Base-by-base conservation (phyloP, 2,113 vertebrate species). In the Smithornis capensis region DNA sequence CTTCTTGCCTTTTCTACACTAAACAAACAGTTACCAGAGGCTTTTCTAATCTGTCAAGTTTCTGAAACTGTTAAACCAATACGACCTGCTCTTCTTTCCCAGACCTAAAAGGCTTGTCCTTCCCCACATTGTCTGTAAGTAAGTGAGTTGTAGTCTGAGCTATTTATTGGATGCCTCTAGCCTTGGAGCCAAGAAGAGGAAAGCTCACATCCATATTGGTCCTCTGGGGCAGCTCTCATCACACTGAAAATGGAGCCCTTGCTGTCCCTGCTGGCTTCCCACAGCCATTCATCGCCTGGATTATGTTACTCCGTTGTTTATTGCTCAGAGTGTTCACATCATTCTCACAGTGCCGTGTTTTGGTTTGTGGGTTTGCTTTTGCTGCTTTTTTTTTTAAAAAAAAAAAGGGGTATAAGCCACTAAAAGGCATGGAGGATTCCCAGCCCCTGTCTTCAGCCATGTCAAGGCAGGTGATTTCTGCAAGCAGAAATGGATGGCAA, bases 151-250 rank as follows among this genome's bases (percentile, higher is more conserved):
- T 87, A 84, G 74, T 67, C 82, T 78, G 87, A 84, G 93, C 75
- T 94, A 95, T 96, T 96, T 96, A 94, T 87, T 95, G 86, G 68
- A 90, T 87, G 78, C 50, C 53, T 95, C 70, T 53, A 95, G 77
- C 87, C 80, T 76, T 88, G 91, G 90, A 96, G 92, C 88, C 79
- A 90, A 76, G 60, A 50, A 94, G 23, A 95, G 67, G 74, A 80
- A 96, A 93, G 76, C 89, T 96, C 69, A 92, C 87, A 80, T 92
- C 73, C 14, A 0, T 86, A 91, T 81, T 0, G 47, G 77, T 91
- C 95, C 93, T 97, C 83, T 88, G 92, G 91, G 94, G 89, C 83
- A 96, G 81, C 83, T 92, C 74, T 83, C 86, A 92, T 93, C 89
- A 65, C 69, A 69, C 68, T 38, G 60, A 71, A 94, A 96, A 81